phyloP scores from a whole-genome alignment of 2,113 vertebrate genomes.

The Chlamydotis undulata region DNA sequence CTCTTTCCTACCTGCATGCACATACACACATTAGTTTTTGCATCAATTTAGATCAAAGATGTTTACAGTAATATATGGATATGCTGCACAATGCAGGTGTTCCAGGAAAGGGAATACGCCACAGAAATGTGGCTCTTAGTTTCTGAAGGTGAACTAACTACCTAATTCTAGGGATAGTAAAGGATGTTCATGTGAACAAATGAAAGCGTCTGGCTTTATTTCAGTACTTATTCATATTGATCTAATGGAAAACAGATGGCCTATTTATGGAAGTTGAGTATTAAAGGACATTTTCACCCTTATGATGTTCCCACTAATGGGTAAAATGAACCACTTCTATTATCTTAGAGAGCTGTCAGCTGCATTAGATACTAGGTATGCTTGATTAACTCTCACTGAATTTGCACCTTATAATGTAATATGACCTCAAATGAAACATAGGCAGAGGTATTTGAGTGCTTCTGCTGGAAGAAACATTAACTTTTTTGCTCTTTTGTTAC shows the following conservation, averaged over 20 bases:
- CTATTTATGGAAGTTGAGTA: constrained; percentile 63
- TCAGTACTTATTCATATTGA: constrained; percentile 42
- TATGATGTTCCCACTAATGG: constrained; percentile 70
- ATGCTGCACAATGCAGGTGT: background rate
- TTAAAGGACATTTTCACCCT: constrained; percentile 75
- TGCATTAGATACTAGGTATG: constrained; percentile 60
- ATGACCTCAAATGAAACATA: background rate
- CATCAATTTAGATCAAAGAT: background rate
- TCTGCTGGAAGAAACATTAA: constrained; percentile 2
- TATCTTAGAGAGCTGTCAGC: constrained; percentile 62
- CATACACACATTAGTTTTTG: background rate
- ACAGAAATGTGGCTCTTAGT: background rate
- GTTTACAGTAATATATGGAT: background rate
- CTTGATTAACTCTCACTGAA: constrained; percentile 60
- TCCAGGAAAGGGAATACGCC: background rate
- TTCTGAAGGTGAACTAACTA: background rate
- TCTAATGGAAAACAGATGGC: constrained; percentile 80
- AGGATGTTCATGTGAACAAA: constrained; percentile 7
- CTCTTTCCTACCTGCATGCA: background rate
- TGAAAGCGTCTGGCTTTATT: constrained; percentile 8
- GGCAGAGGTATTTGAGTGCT: background rate
- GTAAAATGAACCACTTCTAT: constrained; percentile 72
- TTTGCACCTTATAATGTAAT: constrained; percentile 38
- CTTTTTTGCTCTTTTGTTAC: background rate
- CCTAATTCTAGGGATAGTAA: background rate